These are phyloP conservation scores for Orthonevra nobilis DNA, from an alignment of 2,888 invertebrate genomes.

Conservation along the genomic window DNA sequence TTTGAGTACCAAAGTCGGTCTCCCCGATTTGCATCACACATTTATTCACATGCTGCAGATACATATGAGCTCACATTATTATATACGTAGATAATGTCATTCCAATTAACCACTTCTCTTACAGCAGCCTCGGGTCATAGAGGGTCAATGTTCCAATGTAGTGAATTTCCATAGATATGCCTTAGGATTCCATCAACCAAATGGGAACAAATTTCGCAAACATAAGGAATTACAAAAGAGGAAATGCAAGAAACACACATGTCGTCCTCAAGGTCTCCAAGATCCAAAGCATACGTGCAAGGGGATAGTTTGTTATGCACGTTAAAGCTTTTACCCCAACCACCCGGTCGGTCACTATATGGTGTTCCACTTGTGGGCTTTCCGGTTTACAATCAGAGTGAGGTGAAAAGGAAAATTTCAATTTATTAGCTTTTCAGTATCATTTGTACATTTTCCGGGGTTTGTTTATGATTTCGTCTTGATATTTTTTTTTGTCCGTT, in stretches of 20 bases:
- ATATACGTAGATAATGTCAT: background rate
- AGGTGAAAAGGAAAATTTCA: constrained; percentile 49
- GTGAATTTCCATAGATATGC: background rate
- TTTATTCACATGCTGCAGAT: background rate
- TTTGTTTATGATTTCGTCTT: constrained; percentile 44
- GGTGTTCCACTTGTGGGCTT: constrained; percentile 61
- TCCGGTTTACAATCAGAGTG: constrained; percentile 47
- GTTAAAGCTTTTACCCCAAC: constrained; percentile 60
- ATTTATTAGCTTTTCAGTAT: constrained; percentile 58
- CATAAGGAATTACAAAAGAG: background rate
- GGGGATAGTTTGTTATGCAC: constrained; percentile 36
- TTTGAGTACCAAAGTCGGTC: constrained; percentile 5
- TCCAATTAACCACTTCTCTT: background rate
- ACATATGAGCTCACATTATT: no score
- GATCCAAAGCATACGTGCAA: constrained; percentile 20
- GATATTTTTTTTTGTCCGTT: background rate
- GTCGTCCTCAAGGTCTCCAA: constrained; percentile 38
- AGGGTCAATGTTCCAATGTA: constrained; percentile 45
- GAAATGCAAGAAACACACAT: constrained; percentile 1
- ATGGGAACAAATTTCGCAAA: background rate
- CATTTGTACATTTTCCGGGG: constrained; percentile 52
- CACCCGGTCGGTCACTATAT: constrained; percentile 33
- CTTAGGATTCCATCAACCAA: constrained; percentile 7
- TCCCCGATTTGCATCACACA: background rate
- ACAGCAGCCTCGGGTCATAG: constrained; percentile 6